These are phyloP conservation scores for Nephrotoma appendiculata DNA, from an alignment of 2,888 invertebrate genomes.

Conservation along the genomic window DNA sequence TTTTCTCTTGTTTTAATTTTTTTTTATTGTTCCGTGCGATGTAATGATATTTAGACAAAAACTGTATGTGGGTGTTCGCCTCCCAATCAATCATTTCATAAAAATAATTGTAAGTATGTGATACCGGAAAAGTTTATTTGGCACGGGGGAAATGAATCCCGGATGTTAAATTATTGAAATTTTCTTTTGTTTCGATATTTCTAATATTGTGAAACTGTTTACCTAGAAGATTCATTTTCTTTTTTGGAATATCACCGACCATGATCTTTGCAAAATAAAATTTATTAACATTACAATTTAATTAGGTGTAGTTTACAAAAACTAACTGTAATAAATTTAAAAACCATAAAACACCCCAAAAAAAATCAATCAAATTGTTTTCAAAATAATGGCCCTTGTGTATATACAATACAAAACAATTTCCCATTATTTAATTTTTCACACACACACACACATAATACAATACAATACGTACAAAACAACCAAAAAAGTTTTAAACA, in stretches of 20 bases:
- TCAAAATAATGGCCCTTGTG: background rate
- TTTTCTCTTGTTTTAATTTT: background rate
- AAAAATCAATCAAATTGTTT: background rate
- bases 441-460: background rate
- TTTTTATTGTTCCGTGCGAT: too few species aligned
- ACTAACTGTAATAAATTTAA: too few species aligned
- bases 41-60: background rate
- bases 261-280: too few species aligned
- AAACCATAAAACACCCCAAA: background rate
- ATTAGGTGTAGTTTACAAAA: too few species aligned
- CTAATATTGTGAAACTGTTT: too few species aligned
- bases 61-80: background rate
- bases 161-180: background rate
- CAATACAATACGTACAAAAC: background rate
- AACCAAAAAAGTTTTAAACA: background rate
- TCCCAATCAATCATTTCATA: background rate
- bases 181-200: background rate
- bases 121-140: background rate
- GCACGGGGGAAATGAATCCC: background rate
- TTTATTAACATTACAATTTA: too few species aligned
- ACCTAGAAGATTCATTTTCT: too few species aligned
- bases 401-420: background rate
- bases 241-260: too few species aligned
- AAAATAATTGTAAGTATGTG: background rate
- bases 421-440: background rate